Conservation (phyloP, 2,888 invertebrate genomes). For the Athalia cordata region DNA sequence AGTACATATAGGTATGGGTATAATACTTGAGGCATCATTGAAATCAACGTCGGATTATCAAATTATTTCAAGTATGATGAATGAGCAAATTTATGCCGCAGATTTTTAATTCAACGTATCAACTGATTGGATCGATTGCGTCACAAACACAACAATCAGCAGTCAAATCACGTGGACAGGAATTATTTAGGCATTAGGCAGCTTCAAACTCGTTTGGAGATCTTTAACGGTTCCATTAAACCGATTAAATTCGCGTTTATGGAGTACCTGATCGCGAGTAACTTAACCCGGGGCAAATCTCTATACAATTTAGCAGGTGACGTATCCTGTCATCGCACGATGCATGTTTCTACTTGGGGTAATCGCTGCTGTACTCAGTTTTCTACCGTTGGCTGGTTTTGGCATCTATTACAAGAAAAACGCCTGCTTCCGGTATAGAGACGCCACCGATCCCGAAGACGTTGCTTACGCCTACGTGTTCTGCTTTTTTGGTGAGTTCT, state of each 20-base stretch:
- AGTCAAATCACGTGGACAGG: too few species aligned
- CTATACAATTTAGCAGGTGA: conserved; percentile 82
- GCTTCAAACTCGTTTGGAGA: too few species aligned
- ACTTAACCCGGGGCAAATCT: background rate
- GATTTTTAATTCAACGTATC: too few species aligned
- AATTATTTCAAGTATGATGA: too few species aligned
- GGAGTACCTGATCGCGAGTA: background rate
- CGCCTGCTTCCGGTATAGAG: conserved; percentile 83
- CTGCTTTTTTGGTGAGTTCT: conserved; percentile 82
- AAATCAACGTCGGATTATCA: too few species aligned
- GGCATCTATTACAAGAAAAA: conserved; percentile 79
- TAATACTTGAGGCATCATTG: too few species aligned
- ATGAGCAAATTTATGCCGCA: too few species aligned
- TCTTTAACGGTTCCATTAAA: too few species aligned
- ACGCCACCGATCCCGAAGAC: conserved; percentile 80
- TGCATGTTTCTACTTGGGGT: conserved; percentile 83
- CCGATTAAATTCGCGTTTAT: background rate
- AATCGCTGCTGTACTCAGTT: conserved; percentile 82
- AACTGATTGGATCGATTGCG: too few species aligned
- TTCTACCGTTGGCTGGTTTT: conserved; percentile 84
- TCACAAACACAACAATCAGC: too few species aligned
- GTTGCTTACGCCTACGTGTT: conserved; percentile 85
- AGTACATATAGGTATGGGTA: too few species aligned
- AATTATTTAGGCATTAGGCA: too few species aligned
- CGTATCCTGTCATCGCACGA: conserved; percentile 84